Evolutionary conservation across 2,797 vertebrate species (phyloP).

Genomic region (Sciurus vulgaris): DNA sequence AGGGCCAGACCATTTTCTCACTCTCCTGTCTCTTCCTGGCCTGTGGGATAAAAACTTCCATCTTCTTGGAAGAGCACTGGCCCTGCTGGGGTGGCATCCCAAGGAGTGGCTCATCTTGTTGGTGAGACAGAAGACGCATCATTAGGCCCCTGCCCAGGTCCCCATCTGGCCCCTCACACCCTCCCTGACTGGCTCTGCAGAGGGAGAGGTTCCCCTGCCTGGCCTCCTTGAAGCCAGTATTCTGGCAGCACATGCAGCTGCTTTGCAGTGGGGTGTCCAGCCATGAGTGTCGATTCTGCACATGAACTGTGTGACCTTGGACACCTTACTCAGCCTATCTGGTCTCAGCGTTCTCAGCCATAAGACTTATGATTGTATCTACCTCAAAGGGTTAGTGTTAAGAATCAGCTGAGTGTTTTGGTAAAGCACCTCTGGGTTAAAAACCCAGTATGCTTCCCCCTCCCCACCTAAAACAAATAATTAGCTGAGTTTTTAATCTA

Average conservation of each 20-base stretch:
- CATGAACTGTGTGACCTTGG: fast-evolving
- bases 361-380: background rate
- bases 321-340: background rate
- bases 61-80: background rate
- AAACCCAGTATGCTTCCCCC: background rate
- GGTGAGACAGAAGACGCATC: background rate
- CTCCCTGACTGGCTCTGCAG: background rate
- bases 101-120: background rate
- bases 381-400: background rate
- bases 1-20: background rate
- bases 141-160: too few species aligned
- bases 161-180: background rate
- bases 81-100: background rate
- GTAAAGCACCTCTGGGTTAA: background rate
- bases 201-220: background rate
- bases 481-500: background rate
- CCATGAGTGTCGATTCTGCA: background rate
- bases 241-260: fast-evolving
- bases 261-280: background rate
- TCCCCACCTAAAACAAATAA: too few species aligned
- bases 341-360: background rate
- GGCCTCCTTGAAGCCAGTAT: background rate
- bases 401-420: background rate
- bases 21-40: background rate
- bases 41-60: background rate